These are phyloP conservation scores for Aspidiotus rigidus DNA, from an alignment of 2,888 invertebrate species.

Conservation along the genomic window DNA sequence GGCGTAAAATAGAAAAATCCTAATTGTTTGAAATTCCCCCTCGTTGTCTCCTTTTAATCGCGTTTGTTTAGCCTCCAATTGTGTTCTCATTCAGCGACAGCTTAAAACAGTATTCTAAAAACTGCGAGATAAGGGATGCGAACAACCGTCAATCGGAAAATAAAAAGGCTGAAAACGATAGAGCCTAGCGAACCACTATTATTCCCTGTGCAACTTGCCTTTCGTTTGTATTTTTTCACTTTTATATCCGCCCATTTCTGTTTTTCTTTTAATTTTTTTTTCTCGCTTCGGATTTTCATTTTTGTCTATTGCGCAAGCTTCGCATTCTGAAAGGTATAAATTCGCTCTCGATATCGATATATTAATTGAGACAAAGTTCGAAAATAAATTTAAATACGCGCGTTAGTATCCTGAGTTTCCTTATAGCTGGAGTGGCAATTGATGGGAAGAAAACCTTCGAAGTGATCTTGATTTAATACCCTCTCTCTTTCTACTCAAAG, in stretches of 20 bases:
- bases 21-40: constrained; percentile 32
- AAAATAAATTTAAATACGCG: too few relatives aligned
- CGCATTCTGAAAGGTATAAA: neutral
- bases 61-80: constrained; percentile 32
- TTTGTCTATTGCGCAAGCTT: too few relatives aligned
- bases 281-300: neutral
- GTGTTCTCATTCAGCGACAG: constrained; percentile 29
- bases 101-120: constrained; percentile 30
- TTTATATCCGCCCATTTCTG: constrained; percentile 19
- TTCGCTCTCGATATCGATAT: too few relatives aligned
- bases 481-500: too few relatives aligned
- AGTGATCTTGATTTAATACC: too few relatives aligned
- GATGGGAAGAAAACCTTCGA: too few relatives aligned
- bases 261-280: constrained; percentile 6
- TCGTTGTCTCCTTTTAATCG: constrained; percentile 28
- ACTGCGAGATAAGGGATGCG: constrained; percentile 17
- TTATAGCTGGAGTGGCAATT: too few relatives aligned
- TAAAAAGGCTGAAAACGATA: constrained; percentile 29
- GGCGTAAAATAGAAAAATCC: constrained; percentile 17
- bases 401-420: too few relatives aligned
- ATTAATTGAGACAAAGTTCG: too few relatives aligned
- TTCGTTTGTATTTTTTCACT: constrained; percentile 21
- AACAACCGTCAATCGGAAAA: constrained; percentile 18
- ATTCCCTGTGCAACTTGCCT: constrained; percentile 24
- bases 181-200: constrained; percentile 22